Evolutionary conservation across 2,888 invertebrate genomes (phyloP).

Genomic region (Drosophila limbata): DNA sequence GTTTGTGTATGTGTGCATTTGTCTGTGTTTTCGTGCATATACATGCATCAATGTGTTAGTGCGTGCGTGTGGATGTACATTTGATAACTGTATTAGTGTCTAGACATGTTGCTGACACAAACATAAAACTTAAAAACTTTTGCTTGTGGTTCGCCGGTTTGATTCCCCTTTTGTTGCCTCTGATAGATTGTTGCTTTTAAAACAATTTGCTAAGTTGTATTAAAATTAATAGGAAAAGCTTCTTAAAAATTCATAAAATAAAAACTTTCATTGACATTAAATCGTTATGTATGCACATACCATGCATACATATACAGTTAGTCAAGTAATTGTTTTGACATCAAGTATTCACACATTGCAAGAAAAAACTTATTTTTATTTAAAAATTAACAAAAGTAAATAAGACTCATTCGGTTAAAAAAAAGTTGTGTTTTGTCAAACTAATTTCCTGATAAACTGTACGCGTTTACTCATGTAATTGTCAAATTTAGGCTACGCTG

Average conservation of each 20-base stretch:
- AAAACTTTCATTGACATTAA: conserved; percentile 14
- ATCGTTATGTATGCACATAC: neutral
- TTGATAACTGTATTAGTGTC: conserved; percentile 69
- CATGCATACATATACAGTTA: neutral
- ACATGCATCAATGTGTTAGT: conserved; percentile 8
- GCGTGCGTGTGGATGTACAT: conserved; percentile 8
- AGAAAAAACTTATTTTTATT: neutral
- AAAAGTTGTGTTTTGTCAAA: neutral
- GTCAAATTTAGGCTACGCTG: neutral
- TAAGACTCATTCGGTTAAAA: neutral
- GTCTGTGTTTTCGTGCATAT: conserved; percentile 35
- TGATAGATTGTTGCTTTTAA: conserved; percentile 25
- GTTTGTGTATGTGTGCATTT: conserved; percentile 23
- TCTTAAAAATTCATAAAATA: conserved; percentile 21
- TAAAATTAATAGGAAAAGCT: conserved; percentile 11
- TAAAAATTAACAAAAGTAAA: neutral
- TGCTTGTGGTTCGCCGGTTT: conserved; percentile 56
- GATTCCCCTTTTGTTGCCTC: conserved; percentile 12
- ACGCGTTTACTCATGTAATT: neutral
- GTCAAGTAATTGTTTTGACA: neutral
- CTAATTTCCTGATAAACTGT: neutral
- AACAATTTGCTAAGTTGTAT: conserved; percentile 18
- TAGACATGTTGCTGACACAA: conserved; percentile 74
- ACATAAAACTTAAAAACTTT: conserved; percentile 41
- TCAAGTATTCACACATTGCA: neutral